Percentiles rank a stretch among this genome's conserved stretches.
Evolutionary conservation across 2,888 invertebrate genomes (phyloP).

Genomic region (Lagria hirta): DNA sequence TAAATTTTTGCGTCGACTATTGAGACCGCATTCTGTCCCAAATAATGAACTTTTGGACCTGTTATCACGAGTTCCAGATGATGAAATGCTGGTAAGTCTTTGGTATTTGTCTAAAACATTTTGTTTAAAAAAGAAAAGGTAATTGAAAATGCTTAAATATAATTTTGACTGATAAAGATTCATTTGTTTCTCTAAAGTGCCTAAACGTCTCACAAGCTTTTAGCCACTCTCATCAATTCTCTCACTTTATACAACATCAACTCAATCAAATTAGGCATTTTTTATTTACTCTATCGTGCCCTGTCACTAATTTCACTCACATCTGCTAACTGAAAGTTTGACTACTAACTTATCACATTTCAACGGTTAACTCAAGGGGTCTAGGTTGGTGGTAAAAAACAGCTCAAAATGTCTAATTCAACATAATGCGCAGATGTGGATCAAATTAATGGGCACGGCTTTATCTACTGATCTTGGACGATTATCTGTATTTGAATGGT

Average conservation of each 20-base stretch:
- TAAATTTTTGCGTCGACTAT: conserved; percentile 91
- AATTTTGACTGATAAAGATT: too few relatives aligned
- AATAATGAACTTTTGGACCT: conserved; percentile 97
- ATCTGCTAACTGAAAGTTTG: conserved; percentile 27
- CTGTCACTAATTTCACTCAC: conserved; percentile 28
- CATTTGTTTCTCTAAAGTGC: too few relatives aligned
- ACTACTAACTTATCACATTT: neutral
- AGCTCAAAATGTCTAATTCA: neutral
- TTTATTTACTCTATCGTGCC: too few relatives aligned
- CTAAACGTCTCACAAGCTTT: too few relatives aligned
- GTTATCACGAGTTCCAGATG: conserved; percentile 91
- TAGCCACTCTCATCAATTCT: too few relatives aligned
- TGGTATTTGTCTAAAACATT: too few relatives aligned
- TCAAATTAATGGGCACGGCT: conserved; percentile 48
- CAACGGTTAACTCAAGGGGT: conserved; percentile 12
- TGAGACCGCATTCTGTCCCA: conserved; percentile 91
- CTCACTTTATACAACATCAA: too few relatives aligned
- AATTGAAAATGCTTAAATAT: too few relatives aligned
- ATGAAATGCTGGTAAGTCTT: conserved; percentile 81
- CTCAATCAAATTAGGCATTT: too few relatives aligned
- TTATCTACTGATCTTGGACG: conserved; percentile 48
- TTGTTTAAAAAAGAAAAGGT: too few relatives aligned
- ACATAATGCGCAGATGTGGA: conserved; percentile 44
- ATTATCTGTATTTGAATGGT: conserved; percentile 50
- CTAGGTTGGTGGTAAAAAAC: neutral